Base-by-base conservation (phyloP, 1,140 invertebrate genomes). In the Elymnias hypermnestra region DNA sequence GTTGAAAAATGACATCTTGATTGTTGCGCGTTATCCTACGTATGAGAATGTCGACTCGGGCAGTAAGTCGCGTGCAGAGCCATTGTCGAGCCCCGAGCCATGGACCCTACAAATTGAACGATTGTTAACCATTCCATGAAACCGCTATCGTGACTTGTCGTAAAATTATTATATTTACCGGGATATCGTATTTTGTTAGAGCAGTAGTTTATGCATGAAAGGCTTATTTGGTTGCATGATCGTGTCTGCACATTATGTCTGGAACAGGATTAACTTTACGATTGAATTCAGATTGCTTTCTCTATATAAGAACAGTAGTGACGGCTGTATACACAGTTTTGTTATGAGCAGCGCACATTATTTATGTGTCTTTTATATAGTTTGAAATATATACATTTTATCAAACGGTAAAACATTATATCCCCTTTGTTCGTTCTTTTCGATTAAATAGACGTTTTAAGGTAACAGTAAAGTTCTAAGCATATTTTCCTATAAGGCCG, bases 1-100 rank as follows among this genome's bases (percentile, higher is more conserved):
- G 81, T 83, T 83, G 76, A 84, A 82, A 84, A 81, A 84, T 84
- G 81, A 84, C 81, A 84, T 84, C 81, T 84, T 83, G 78, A 81
- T 84, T 84, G 81, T 84, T 83, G 65, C 70, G 69, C 75, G 78
- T 79, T 82, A 82, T 83, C 68, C 77, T 71, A 76, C 65, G 76
- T 72, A 78, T 74, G 75, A 81, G 72, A 78, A 81, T 71, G 70
- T 74, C 61, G 67, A 58, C 56, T 57, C 55, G 49, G 54, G 51
- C 55, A 68, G 58, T 60, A 52, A 55, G 68, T 79, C 75, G 73
- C 75, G 73, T 79, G 74, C 61, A 73, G 54, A 40, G 55, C 71
- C 59, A 78, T 77, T 83, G 73, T 82, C 19, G 53, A 54, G 46
- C 55, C 59, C 57, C 50, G 45, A 54, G 72, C 70, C 62, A 54